Evolutionary conservation across 2,113 vertebrate species (phyloP).

Genomic region (Bungarus multicinctus): DNA sequence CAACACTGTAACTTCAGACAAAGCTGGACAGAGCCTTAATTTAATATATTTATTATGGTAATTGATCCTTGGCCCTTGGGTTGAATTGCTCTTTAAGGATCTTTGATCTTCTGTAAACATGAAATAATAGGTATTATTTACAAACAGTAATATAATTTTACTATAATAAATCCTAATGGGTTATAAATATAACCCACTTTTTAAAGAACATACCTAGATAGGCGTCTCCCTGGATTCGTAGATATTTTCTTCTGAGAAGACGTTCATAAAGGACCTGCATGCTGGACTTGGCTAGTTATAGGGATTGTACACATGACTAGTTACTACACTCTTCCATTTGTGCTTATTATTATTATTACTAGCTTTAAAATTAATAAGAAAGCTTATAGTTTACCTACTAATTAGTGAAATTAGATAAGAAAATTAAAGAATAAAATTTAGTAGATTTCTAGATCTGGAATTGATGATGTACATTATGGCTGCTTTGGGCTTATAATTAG

Average conservation of each 20-base stretch:
- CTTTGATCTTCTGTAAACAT: conserved; percentile 27
- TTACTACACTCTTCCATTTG: conserved; percentile 81
- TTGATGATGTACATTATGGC: conserved; percentile 62
- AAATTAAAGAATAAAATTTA: conserved; percentile 57
- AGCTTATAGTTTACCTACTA: conserved; percentile 60
- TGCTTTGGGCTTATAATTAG: conserved; percentile 18
- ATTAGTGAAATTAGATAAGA: conserved; percentile 66
- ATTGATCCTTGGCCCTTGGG: neutral
- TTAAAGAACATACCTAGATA: conserved; percentile 90
- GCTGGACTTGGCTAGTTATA: conserved; percentile 97
- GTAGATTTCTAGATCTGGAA: conserved; percentile 57
- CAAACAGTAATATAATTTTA: conserved; percentile 41
- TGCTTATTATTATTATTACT: conserved; percentile 73
- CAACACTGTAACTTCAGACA: neutral
- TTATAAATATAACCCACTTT: conserved; percentile 63
- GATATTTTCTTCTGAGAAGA: conserved; percentile 98
- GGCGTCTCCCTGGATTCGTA: conserved; percentile 87
- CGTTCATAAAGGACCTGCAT: conserved; percentile 99
- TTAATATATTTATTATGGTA: neutral
- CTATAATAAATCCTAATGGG: conserved; percentile 50
- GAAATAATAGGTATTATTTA: conserved; percentile 33
- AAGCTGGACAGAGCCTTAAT: neutral
- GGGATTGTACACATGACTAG: conserved; percentile 94
- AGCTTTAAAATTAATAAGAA: conserved; percentile 73
- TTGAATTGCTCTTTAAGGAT: neutral